phyloP scores from a whole-genome alignment of 2,797 vertebrate genomes.

The Cirrhinus mrigala region DNA sequence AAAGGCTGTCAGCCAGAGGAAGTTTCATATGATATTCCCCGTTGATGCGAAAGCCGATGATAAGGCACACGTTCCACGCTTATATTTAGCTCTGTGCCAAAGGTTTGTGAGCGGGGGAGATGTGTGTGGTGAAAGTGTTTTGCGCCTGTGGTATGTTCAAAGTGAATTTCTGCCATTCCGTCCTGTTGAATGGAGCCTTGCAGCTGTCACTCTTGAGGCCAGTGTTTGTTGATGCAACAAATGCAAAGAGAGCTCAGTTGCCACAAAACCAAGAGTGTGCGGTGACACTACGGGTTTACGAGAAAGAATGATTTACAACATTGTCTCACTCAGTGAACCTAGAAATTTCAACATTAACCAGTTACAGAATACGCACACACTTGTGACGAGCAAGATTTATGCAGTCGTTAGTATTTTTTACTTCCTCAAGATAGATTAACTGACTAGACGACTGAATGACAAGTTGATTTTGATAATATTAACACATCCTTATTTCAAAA shows the following conservation, averaged over 20 bases:
- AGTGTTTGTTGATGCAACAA: constrained; percentile 63
- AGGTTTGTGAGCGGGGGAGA: constrained; percentile 36
- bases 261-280: constrained; percentile 28
- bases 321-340: neutral
- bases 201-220: constrained; percentile 69
- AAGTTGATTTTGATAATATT: neutral
- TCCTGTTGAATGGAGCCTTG: constrained; percentile 61
- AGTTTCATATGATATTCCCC: constrained; percentile 47
- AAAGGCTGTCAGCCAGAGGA: constrained; percentile 40
- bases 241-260: constrained; percentile 45
- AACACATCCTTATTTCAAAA: neutral
- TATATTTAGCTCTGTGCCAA: constrained; percentile 52
- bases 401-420: too few species aligned
- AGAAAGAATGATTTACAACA: neutral
- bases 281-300: neutral
- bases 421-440: neutral
- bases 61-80: constrained; percentile 50
- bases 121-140: constrained; percentile 74
- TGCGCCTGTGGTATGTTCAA: constrained; percentile 67
- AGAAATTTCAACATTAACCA: neutral
- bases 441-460: neutral
- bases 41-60: constrained; percentile 45
- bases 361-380: neutral
- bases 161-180: constrained; percentile 71
- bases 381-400: neutral